Percentiles rank a stretch among this genome's conserved stretches.
phyloP scores from a whole-genome alignment of 2,113 vertebrate genomes.

The Carassius gibelio region DNA sequence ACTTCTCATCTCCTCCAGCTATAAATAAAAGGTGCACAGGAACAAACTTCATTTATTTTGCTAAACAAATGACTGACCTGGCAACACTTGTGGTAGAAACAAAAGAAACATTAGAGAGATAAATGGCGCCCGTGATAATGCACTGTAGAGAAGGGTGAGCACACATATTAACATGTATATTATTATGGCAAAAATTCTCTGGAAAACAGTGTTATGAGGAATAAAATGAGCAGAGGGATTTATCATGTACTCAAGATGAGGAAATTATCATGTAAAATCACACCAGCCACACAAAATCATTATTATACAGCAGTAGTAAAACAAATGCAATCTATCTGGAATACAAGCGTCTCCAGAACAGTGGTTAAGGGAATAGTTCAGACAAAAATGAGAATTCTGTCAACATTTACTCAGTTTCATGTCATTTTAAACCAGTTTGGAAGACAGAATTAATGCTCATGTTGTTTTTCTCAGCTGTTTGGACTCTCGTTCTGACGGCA shows the following conservation, averaged over 20 bases:
- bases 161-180: constrained; percentile 40
- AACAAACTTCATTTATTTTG: constrained; percentile 57
- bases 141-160: constrained; percentile 19
- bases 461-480: no score
- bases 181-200: constrained; percentile 31
- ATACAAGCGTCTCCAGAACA: not conserved
- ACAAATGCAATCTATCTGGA: not conserved
- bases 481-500: no score
- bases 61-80: constrained; percentile 57
- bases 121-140: constrained; percentile 40
- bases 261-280: constrained; percentile 22
- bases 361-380: not conserved
- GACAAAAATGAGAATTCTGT: not conserved
- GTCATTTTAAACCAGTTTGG: not conserved
- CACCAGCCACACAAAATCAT: not conserved
- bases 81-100: constrained; percentile 49
- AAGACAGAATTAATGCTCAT: not conserved
- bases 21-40: constrained; percentile 51
- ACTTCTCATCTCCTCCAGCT: constrained; percentile 73
- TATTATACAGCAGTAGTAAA: not conserved
- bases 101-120: constrained; percentile 41
- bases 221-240: constrained; percentile 30
- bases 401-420: not conserved
- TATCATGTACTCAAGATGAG: constrained; percentile 14
- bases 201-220: constrained; percentile 29